Conservation (phyloP, 2,113 vertebrate species). For the Oncorhynchus keta region DNA sequence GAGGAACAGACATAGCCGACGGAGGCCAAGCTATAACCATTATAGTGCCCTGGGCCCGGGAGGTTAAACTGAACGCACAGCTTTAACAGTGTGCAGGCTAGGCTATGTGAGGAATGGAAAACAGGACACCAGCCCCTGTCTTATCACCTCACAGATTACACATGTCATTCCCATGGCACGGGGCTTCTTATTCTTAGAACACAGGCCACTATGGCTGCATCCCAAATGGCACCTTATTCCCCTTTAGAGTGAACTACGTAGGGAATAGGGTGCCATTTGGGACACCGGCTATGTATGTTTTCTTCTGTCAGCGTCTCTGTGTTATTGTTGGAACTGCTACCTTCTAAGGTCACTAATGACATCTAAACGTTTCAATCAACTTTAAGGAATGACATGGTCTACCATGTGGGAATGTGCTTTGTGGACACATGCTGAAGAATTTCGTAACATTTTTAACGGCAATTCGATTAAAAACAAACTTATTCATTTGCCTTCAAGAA, state of each 20-base stretch:
- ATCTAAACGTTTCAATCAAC: not conserved
- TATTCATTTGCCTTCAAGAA: not conserved
- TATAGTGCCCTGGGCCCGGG: conserved; percentile 8
- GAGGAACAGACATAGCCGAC: not conserved
- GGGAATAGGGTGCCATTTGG: too few species aligned
- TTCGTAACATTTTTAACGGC: not conserved
- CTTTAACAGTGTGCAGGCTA: not conserved
- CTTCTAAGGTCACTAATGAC: conserved; percentile 37
- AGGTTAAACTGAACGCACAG: not conserved
- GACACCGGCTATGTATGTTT: too few species aligned
- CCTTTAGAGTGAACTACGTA: too few species aligned
- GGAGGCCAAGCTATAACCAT: conserved; percentile 14
- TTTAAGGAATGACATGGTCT: too few species aligned
- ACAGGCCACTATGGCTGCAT: too few species aligned
- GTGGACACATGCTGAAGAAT: conserved; percentile 9
- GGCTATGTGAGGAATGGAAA: conserved; percentile 44
- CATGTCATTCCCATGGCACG: conserved; percentile 30
- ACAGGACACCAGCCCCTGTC: conserved; percentile 28
- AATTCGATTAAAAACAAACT: not conserved
- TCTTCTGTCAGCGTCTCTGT: conserved; percentile 21
- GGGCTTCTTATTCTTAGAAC: conserved; percentile 47
- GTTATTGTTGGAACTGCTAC: conserved; percentile 54
- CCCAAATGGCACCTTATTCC: too few species aligned
- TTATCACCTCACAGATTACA: conserved; percentile 53
- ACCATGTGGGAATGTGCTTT: not conserved